These are phyloP conservation scores for Papilio dardanus DNA, from an alignment of 1,140 invertebrate genomes.

Conservation along the genomic window DNA sequence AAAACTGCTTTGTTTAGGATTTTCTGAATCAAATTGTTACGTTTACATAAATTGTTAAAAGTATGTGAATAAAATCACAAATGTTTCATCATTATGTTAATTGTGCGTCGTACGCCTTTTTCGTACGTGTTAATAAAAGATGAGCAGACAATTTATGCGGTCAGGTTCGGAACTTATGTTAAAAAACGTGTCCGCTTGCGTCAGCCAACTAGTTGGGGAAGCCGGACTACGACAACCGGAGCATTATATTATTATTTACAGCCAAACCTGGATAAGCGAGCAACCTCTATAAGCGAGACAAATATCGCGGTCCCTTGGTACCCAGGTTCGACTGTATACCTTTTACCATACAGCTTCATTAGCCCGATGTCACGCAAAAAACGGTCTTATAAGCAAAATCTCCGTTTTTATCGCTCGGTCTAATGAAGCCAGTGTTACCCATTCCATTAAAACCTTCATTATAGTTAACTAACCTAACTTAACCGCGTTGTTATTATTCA, in stretches of 20 bases:
- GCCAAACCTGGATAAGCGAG: no score
- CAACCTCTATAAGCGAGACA: no score
- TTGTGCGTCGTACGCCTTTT: background rate
- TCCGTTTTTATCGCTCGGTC: no score
- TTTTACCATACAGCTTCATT: no score
- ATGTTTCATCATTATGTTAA: conserved; percentile 4
- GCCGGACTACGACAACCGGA: no score
- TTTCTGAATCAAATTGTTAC: background rate
- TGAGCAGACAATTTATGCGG: background rate
- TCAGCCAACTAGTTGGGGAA: background rate
- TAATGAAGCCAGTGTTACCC: no score
- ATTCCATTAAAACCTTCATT: no score
- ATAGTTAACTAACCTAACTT: background rate
- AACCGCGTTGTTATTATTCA: background rate
- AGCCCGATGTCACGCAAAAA: no score
- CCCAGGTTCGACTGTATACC: no score
- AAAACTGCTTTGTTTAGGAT: background rate
- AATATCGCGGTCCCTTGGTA: no score
- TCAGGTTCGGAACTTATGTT: background rate
- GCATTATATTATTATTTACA: background rate
- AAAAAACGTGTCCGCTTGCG: conserved; percentile 9
- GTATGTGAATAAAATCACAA: conserved; percentile 6
- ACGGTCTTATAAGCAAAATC: no score
- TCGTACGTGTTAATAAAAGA: conserved; percentile 1
- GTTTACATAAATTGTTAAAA: background rate